Conservation (phyloP, 2,797 vertebrate species). For the Coracias cyanogaster region DNA sequence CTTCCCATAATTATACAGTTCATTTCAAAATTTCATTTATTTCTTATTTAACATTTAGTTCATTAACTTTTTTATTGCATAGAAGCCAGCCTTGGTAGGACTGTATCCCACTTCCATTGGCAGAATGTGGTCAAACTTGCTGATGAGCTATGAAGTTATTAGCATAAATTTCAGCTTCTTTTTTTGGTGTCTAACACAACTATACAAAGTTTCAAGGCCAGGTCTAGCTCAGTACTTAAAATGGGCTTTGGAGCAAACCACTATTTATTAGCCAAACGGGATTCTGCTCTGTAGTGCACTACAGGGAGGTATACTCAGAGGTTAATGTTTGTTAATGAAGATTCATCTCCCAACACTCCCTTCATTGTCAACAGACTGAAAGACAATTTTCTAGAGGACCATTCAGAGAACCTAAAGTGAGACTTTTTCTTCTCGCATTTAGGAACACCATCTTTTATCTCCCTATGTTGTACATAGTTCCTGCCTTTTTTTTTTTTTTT, state of each 20-base stretch:
- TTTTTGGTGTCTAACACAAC: not conserved
- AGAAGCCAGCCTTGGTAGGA: not conserved
- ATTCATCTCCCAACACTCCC: slow-evolving; percentile 24
- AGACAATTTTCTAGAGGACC: slow-evolving; percentile 12
- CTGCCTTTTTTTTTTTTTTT: not conserved
- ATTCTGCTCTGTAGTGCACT: not conserved
- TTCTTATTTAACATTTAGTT: not conserved
- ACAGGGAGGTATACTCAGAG: not conserved
- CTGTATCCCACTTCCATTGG: not conserved
- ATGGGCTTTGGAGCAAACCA: not conserved
- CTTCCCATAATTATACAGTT: not conserved
- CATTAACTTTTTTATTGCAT: not conserved
- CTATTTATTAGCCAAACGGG: not conserved
- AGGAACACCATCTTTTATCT: slow-evolving; percentile 1
- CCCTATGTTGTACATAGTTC: not conserved
- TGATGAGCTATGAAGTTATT: not conserved
- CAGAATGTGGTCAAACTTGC: not conserved
- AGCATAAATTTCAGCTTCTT: not conserved
- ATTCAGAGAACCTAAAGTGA: not conserved
- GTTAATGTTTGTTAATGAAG: slow-evolving; percentile 15
- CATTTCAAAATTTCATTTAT: not conserved
- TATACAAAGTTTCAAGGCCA: not conserved
- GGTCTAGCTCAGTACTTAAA: not conserved
- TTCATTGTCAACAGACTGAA: slow-evolving; percentile 11
- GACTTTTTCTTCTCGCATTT: not conserved